phyloP scores from a whole-genome alignment of 2,888 invertebrate genomes.

The Helicoverpa assulta region DNA sequence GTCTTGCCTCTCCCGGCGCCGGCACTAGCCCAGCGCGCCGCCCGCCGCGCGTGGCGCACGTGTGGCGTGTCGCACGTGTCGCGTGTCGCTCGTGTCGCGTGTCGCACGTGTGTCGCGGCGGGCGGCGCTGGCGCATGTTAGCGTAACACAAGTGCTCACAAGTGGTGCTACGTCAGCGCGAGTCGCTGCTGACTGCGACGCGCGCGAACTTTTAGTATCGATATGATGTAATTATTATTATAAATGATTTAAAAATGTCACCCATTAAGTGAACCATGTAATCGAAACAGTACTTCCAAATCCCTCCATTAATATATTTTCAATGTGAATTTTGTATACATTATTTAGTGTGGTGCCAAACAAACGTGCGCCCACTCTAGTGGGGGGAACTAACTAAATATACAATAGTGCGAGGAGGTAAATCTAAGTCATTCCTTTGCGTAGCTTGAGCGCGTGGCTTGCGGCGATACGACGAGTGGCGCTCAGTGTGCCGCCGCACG shows the following conservation, averaged over 20 bases:
- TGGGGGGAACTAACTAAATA: slow-evolving; percentile 42
- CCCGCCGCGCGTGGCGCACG: not conserved
- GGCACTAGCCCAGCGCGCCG: not conserved
- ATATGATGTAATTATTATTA: slow-evolving; percentile 50
- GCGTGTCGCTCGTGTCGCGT: not conserved
- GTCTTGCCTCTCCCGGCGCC: slow-evolving; percentile 30
- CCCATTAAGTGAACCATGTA: slow-evolving; percentile 43
- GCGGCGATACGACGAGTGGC: slow-evolving; percentile 46
- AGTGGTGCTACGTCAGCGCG: slow-evolving; percentile 74
- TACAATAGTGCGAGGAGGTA: slow-evolving; percentile 65
- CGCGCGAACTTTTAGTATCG: slow-evolving; percentile 42
- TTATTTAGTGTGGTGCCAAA: slow-evolving; percentile 63
- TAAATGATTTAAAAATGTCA: slow-evolving; percentile 43
- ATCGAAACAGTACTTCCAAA: slow-evolving; percentile 67
- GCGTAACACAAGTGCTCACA: slow-evolving; percentile 70
- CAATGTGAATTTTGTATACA: slow-evolving; percentile 60
- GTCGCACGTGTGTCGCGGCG: slow-evolving; percentile 8
- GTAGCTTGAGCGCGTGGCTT: slow-evolving; percentile 69
- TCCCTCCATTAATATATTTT: slow-evolving; percentile 70
- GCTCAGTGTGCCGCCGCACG: slow-evolving; percentile 23
- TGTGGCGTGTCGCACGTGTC: not conserved
- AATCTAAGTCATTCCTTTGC: slow-evolving; percentile 83
- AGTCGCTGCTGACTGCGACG: slow-evolving; percentile 36
- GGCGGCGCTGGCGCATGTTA: not conserved
- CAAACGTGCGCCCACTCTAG: slow-evolving; percentile 48